Evolutionary conservation across 2,797 vertebrate genomes (phyloP), one percentile per base, ranked within the genome.

Genomic region (Steatocranus sp.): DNA sequence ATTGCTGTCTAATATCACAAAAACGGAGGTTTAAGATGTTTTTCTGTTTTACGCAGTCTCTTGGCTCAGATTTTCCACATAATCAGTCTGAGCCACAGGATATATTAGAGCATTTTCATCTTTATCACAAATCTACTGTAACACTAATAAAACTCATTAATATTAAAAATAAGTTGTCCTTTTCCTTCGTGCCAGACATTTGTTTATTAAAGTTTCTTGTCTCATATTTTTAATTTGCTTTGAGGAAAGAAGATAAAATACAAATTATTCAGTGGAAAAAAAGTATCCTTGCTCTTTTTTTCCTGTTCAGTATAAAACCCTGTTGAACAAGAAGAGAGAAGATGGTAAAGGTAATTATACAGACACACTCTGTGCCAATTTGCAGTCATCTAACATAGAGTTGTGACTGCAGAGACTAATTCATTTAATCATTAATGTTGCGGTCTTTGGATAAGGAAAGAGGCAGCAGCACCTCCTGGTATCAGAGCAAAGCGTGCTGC

Each of bases 101-200:
- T 75, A n/a, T 6, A 54, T 51, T 66, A n/a, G 46, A 86, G 32
- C 51, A 5, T 70, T 82, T 80, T 20, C 41, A 15, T 74, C 10
- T 9, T 80, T 6, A 32, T 15, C 27, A 51, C 38, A 70, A 32
- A 56, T 27, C 32, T 8, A 43, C 76, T 34, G 34, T 8, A 18
- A 66, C 61, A 51, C 75, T 50, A 81, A 77, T 78, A 81, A 75
- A 88, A 73, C 48, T 54, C 30, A 32, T 76, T 73, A 73, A 86
- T 54, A 83, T 7, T 53, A 27, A 30, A 78, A 81, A 63, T 18
- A 74, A 82, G 18, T 51, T 20, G 34, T 11, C 11, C 27, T 73
- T 82, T 75, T 78, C 23, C 3, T 83, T 75, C 78, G 38, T 32
- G 48, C 11, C 34, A 58, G n/a, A 66, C 25, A 7, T 50, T 27